Evolutionary conservation across 1,140 invertebrate species (phyloP), one percentile per base, ranked within the genome.

Genomic region (honey bee (Apis mellifera)): DNA sequence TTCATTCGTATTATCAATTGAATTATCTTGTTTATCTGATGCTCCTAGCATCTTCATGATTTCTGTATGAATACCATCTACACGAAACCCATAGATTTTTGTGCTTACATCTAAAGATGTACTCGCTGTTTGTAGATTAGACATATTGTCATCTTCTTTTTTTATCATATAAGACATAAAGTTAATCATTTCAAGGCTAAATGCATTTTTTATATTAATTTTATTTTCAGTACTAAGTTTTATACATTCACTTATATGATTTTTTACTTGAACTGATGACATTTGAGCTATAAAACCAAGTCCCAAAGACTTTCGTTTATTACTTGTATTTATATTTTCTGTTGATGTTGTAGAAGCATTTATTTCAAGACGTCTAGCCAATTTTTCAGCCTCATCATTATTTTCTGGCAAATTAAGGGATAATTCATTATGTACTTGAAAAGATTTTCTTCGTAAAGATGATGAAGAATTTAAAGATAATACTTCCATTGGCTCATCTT

Each of bases 201-300:
- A 98, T 2, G 97, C 97, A 95, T 98, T 98, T 91, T 97, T 97
- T n/a, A 95, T 94, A 90, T 95, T 98, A 83, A 98, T 98, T 96
- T 98, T 97, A 65, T 96, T 96, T 92, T 96, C 95, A 5, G 95
- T 90, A 72, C 94, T 95, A 0, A 96, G 89, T 86, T 96, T 95
- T 65, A 96, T 95, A 86, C 96, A 96, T 50, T 94, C 94, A 13
- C 92, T 90, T 85, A 96, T 95, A 82, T 95, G 94, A 78, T 95
- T 95, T 12, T 94, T 90, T 55, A 96, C 91, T 82, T 94, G 90
- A 0, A 78, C 83, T 21, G 82, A 54, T 4, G 92, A 83, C 71
- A 94, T 88, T 65, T 91, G 86, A 0, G 88, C 85, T 26, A 93
- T 62, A 9, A 79, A 84, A 23, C 87, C 70, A 12, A 92, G 54